Base-by-base conservation (phyloP, 2,888 invertebrate species). In the Drosophila tripunctata region DNA sequence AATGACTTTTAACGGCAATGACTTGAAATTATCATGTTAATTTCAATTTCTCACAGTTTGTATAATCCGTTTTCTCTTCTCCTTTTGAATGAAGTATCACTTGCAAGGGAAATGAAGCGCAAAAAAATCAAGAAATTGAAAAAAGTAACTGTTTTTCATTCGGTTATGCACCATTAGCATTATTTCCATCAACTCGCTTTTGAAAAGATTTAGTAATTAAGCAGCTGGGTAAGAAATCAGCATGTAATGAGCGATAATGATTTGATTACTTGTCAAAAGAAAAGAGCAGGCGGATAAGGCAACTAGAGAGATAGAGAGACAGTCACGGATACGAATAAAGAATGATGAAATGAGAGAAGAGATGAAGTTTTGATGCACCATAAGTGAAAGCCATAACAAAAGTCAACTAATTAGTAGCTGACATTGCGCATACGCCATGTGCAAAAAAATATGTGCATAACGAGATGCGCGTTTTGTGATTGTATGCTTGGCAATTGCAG, bases 181-280 rank as follows among this genome's bases (percentile, higher is more conserved):
- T 38, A 30, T 40, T 27, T n/a, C 10, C 10, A 27, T 10, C 14
- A 10, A 40, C 12, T 40, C 8, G 7, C 4, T 8, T 12, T 12
- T 6, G 3, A 65, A 85, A 73, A 82, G 80, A 64, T 78, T 82
- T 66, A 75, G 75, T 82, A 85, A 79, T 73, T 79, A 84, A 67
- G 65, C 68, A 72, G 68, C 65, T 69, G 54, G 54, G 17, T 44
- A 21, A 54, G 50, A 63, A 75, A 74, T 57, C 58, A 63, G 54
- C 40, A 62, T 54, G 85, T 78, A 86, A 86, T 82, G 72, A 82
- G 77, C 57, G 79, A 68, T 86, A 78, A 82, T 83, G 77, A 80
- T 78, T 78, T 75, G 86, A 80, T 86, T 82, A 82, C 78, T 83
- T 61, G 63, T 61, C 79, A 64, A 57, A 72, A 75, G 47, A 40